A percentile compares a stretch with the other conserved stretches of the same genome.
These are phyloP conservation scores for Epistrophe eligans DNA, from an alignment of 2,888 invertebrate genomes.

Conservation along the genomic window DNA sequence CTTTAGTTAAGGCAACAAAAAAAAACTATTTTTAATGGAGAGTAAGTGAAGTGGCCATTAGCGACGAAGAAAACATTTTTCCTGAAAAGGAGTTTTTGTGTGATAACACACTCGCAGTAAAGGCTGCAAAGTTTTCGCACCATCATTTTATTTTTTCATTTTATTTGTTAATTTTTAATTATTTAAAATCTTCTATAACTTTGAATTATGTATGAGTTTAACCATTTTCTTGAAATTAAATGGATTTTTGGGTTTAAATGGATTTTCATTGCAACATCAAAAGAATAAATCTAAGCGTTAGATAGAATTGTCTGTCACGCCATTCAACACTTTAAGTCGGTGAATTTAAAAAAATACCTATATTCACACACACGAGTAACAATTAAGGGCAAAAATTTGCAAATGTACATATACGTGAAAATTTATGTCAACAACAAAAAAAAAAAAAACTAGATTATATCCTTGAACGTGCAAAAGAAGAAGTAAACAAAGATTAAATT, in stretches of 20 bases:
- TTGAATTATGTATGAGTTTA: too few relatives aligned
- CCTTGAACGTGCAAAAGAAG: slow-evolving; percentile 58
- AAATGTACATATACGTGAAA: background rate
- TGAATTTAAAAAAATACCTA: background rate
- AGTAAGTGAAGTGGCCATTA: too few relatives aligned
- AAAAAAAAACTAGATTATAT: slow-evolving; percentile 47
- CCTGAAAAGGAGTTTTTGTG: too few relatives aligned
- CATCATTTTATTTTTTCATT: too few relatives aligned
- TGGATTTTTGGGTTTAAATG: background rate
- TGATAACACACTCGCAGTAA: too few relatives aligned
- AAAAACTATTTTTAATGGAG: too few relatives aligned
- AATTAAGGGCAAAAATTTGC: slow-evolving; percentile 4
- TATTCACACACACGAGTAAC: background rate
- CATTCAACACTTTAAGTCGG: background rate
- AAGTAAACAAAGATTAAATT: slow-evolving; percentile 51
- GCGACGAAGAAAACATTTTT: too few relatives aligned
- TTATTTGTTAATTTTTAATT: too few relatives aligned
- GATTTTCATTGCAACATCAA: background rate
- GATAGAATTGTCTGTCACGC: background rate
- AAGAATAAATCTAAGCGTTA: background rate
- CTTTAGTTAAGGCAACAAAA: too few relatives aligned
- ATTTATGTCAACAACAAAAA: slow-evolving; percentile 4
- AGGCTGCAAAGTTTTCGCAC: too few relatives aligned
- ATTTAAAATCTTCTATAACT: too few relatives aligned
- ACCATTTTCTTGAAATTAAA: too few relatives aligned